Base-by-base conservation (phyloP, 1,140 invertebrate genomes). In the Pseudoatta argentina region DNA sequence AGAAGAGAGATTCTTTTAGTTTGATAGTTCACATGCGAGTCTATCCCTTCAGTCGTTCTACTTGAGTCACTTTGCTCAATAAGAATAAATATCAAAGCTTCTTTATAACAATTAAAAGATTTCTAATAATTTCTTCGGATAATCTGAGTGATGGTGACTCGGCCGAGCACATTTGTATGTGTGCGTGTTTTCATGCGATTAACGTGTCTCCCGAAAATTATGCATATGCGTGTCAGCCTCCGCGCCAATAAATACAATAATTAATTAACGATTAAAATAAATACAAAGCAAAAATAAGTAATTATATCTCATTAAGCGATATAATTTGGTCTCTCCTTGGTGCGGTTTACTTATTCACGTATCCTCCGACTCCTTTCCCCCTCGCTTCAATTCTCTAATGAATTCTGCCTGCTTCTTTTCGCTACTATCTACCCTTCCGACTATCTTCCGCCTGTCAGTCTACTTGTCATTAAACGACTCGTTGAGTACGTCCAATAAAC, bases 311-410 rank as follows among this genome's bases (percentile, higher is more conserved):
- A 88, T 89, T 93, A 93, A 92, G 92, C 91, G 92, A 81, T 57
- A 81, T 81, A 94, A 92, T 94, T 94, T 94, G 94, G 94, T 94
- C 93, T 94, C 87, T 94, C 93, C 93, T 94, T 94, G 93, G 93
- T 94, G 93, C 92, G 72, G 92, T 93, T 81, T 94, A 78, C 21
- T 88, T 87, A 91, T 89, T 91, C 88, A 89, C 87, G 82, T 90
- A 63, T 88, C 55, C 39, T 61, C 71, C 81, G 34, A 34, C 73
- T 39, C 39, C 63, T 67, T n/a, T 79, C 39, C 39, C 39, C 39
- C 39, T 44, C 0, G 39, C 10, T 44, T 10, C 86, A 39, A 75
- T 66, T 76, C 71, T 67, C 44, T 57, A 64, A 64, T 64, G 67
- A 78, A 55, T 44, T 39, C 18, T 57, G 55, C 55, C 34, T 71